These are phyloP conservation scores for Lophura swinhoii DNA, from an alignment of 2,797 vertebrate species.

Conservation along the genomic window DNA sequence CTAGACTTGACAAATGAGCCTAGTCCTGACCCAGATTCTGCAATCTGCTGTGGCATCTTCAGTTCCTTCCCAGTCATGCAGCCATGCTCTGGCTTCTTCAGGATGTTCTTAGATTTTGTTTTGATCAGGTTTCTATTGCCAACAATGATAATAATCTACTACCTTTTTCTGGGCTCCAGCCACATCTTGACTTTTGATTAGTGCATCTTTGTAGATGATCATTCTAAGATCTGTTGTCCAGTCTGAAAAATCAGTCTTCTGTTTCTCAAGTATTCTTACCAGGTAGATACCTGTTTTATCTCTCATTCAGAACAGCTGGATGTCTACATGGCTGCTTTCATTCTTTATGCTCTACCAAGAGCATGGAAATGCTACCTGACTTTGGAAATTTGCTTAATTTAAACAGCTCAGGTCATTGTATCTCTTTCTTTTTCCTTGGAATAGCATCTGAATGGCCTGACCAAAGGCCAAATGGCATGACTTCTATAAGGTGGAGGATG, in stretches of 20 bases:
- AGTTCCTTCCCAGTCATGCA: neutral
- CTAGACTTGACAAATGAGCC: neutral
- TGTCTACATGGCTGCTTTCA: neutral
- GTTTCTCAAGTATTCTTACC: neutral
- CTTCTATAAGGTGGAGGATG: neutral
- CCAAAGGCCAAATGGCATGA: too few relatives aligned
- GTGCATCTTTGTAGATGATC: neutral
- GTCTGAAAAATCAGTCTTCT: neutral
- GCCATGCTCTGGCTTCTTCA: neutral
- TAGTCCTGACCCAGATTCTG: neutral
- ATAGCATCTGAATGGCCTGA: neutral
- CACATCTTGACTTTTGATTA: neutral
- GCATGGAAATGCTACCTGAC: neutral
- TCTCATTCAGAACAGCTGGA: neutral
- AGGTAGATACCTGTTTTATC: neutral
- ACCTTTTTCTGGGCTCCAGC: neutral
- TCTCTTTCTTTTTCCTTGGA: neutral
- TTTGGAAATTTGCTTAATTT: neutral
- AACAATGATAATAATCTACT: neutral
- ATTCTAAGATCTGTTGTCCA: neutral
- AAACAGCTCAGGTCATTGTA: neutral
- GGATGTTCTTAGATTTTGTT: neutral
- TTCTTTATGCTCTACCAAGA: fast-evolving
- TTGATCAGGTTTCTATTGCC: neutral
- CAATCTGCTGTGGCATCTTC: neutral